Evolutionary conservation across 1,140 invertebrate genomes (phyloP), one percentile per base, ranked within the genome.

Genomic region (Halyomorpha halys): DNA sequence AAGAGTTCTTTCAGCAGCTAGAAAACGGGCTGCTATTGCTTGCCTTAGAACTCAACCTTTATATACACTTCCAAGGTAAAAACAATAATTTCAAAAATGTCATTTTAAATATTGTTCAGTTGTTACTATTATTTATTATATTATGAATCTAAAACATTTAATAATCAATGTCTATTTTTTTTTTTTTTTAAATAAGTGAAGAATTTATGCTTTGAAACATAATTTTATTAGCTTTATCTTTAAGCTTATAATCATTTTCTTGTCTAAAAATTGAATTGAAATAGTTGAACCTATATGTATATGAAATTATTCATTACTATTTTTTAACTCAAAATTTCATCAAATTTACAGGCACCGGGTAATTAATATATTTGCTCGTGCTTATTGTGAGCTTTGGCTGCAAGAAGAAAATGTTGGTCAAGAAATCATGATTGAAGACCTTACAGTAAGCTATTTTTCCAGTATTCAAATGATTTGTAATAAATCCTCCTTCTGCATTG

Each of bases 361-460:
- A 14, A 97, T 98, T 71, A 99, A 99, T 73, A 90, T 99, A 70
- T 99, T 99, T 78, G 83, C 95, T 44, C 82, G 90, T 67, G 91
- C 91, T 0, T 99, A 98, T 74, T 87, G 87, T 69, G 89, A 95
- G 70, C 77, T 94, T 56, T 99, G 97, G 97, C 79, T 99, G 56
- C 84, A 89, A 72, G 94, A 95, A 73, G 94, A 97, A 75, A 96
- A 97, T 70, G 84, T 90, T 9, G 94, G 93, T 3, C 93, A 97
- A 77, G 94, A 97, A 80, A 83, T 94, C n/a, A 90, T 97, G 83
- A 96, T 98, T 72, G 92, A 96, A 80, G 91, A 97, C 77, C 78
- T 97, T 1, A 95, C 92, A 62, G 87, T 89, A 78, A 82, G 49
- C 34, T 47, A 47, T n/a, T 47, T 21, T 45, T 44, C 3, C 8